phyloP scores from a whole-genome alignment of 2,888 invertebrate species.

The Synergus laeviventris region DNA sequence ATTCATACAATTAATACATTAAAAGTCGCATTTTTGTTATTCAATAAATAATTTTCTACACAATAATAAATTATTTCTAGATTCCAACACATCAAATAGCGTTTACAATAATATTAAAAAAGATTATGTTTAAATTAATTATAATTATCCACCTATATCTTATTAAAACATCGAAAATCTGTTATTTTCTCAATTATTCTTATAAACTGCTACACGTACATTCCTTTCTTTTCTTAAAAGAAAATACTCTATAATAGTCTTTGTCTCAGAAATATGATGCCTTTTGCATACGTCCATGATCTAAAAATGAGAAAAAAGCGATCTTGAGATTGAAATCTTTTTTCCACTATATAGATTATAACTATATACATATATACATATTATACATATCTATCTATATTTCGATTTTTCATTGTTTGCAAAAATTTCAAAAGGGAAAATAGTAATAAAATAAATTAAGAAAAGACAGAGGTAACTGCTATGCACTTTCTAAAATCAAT shows the following conservation, averaged over 20 bases:
- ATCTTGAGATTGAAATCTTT: constrained; percentile 4
- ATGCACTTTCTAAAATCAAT: constrained; percentile 35
- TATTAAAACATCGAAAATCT: background rate
- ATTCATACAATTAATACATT: too few species aligned
- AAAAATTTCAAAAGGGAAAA: background rate
- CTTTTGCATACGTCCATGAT: constrained; percentile 28
- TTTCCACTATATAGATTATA: too few species aligned
- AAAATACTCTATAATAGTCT: background rate
- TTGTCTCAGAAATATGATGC: constrained; percentile 12
- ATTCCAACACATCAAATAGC: too few species aligned
- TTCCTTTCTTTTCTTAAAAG: background rate
- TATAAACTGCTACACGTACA: background rate
- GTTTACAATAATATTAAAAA: too few species aligned
- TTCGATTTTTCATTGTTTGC: too few species aligned
- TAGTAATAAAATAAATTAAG: background rate
- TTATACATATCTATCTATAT: too few species aligned
- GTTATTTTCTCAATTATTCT: constrained; percentile 2
- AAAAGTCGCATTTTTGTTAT: too few species aligned
- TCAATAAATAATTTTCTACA: too few species aligned
- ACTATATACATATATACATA: too few species aligned
- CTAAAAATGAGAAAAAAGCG: constrained; percentile 1
- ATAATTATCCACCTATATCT: too few species aligned
- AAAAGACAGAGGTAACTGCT: background rate
- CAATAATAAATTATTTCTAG: too few species aligned
- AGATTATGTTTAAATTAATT: too few species aligned